phyloP scores from a whole-genome alignment of 2,888 invertebrate species.

The Eutolmus rufibarbis region DNA sequence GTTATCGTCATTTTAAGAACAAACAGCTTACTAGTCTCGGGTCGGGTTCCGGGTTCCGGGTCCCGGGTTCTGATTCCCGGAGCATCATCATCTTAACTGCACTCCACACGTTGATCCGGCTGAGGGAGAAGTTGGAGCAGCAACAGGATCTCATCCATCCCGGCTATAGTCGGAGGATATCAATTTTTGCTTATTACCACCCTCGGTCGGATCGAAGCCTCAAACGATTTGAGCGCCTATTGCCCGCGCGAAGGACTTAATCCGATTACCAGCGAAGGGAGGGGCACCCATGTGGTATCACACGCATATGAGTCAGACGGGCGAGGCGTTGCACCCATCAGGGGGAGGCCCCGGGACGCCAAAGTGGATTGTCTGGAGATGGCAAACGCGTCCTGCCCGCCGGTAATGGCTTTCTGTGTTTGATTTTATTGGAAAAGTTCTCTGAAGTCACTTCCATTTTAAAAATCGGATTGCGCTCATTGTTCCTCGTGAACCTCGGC shows the following conservation, averaged over 20 bases:
- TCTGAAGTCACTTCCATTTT: constrained; percentile 6
- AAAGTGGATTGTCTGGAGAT: constrained; percentile 1
- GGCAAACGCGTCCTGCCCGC: not conserved
- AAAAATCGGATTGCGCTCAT: not conserved
- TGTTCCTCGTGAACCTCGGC: not conserved
- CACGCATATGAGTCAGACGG: not conserved
- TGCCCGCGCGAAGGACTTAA: not conserved
- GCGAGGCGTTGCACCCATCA: not conserved
- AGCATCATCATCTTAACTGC: not conserved
- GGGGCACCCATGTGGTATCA: not conserved
- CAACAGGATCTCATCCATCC: not conserved
- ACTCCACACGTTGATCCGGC: not conserved
- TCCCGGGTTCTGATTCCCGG: not conserved
- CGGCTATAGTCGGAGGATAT: not conserved
- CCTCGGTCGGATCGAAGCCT: not conserved
- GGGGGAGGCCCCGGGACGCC: not conserved
- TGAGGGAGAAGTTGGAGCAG: not conserved
- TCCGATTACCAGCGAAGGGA: not conserved
- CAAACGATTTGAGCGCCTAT: not conserved
- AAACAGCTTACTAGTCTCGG: not conserved
- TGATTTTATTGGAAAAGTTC: constrained; percentile 19
- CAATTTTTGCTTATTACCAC: not conserved
- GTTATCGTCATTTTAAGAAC: not conserved
- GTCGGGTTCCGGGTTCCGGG: not conserved
- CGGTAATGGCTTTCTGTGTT: not conserved